Conservation (phyloP, 2,113 vertebrate species). For the Geococcyx californianus region DNA sequence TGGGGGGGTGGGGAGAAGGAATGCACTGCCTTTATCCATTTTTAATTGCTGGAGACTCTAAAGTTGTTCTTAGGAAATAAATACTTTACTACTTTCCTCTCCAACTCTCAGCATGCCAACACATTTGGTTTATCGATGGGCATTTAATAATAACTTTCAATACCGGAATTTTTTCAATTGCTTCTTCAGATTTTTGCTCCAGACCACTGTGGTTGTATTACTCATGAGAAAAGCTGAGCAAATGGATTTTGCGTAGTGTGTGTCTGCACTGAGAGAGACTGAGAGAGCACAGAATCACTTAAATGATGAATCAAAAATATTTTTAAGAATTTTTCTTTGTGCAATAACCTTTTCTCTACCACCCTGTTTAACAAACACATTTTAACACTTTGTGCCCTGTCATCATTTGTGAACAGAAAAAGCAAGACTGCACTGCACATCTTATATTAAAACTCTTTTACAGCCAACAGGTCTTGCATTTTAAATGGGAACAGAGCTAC, state of each 20-base stretch:
- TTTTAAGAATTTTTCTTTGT: conserved; percentile 9
- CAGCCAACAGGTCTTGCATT: conserved; percentile 32
- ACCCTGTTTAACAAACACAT: not conserved
- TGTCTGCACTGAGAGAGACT: not conserved
- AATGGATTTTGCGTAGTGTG: conserved; percentile 63
- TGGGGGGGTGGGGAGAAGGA: not conserved
- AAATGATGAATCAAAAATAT: conserved; percentile 38
- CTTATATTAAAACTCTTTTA: conserved; percentile 19
- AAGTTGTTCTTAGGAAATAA: conserved; percentile 74
- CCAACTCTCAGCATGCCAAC: conserved; percentile 53
- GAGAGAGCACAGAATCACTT: conserved; percentile 8
- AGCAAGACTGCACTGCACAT: not conserved
- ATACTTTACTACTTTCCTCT: conserved; percentile 65
- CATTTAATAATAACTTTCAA: conserved; percentile 77
- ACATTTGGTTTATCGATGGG: conserved; percentile 69
- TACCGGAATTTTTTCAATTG: conserved; percentile 72
- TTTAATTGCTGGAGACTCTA: conserved; percentile 77
- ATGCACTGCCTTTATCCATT: conserved; percentile 69
- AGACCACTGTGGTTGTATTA: conserved; percentile 64
- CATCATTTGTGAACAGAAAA: not conserved
- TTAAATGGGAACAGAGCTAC: conserved; percentile 30
- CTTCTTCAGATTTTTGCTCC: conserved; percentile 73
- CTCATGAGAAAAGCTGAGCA: conserved; percentile 75
- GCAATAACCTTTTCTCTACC: conserved; percentile 28
- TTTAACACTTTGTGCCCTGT: conserved; percentile 28